Conservation (phyloP, 2,797 vertebrate species). For the Liasis olivaceus region DNA sequence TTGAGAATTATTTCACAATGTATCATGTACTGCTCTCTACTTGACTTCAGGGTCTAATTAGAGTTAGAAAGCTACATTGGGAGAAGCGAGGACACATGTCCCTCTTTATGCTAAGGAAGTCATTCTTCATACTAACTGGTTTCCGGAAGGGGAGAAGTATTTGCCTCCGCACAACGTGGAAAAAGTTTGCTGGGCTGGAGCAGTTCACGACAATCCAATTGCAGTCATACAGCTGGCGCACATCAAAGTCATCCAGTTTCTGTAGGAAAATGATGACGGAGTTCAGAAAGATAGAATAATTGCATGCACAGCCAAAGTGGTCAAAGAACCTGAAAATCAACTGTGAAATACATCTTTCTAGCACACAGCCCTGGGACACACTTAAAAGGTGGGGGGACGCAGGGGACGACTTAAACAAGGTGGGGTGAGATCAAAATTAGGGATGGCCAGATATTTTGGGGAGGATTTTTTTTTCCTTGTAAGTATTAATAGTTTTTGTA, state of each 20-base stretch:
- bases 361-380: background rate
- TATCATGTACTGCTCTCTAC: background rate
- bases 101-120: background rate
- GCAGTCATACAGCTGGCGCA: conserved; percentile 89
- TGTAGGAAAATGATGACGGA: conserved; percentile 44
- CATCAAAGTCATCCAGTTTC: conserved; percentile 84
- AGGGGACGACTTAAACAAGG: background rate
- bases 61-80: background rate
- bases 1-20: background rate
- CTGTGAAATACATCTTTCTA: background rate
- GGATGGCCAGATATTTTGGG: background rate
- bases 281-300: background rate
- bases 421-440: background rate
- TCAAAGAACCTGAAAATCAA: background rate
- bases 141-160: conserved; percentile 94
- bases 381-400: background rate
- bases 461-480: background rate
- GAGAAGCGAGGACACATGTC: background rate
- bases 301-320: background rate
- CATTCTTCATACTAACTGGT: conserved; percentile 79
- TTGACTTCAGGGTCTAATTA: background rate
- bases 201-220: conserved; percentile 97
- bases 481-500: background rate
- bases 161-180: conserved; percentile 93
- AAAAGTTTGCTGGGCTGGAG: conserved; percentile 90